Evolutionary conservation across 2,113 vertebrate species (phyloP), one percentile per base, ranked within the genome.

Genomic region (Lota lota): DNA sequence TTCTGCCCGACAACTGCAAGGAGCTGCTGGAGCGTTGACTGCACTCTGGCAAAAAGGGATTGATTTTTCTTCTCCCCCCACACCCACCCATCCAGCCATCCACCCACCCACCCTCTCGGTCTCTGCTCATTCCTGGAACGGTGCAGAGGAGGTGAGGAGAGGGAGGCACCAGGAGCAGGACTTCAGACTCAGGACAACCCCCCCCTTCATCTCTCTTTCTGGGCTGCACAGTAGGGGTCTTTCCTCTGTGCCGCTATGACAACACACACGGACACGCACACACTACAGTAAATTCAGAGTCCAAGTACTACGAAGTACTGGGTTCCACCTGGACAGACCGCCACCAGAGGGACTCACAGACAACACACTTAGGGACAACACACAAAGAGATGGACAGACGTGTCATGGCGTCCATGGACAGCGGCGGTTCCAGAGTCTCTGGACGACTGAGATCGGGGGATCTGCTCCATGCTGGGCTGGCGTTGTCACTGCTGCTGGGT

Each of bases 321-420:
- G n/a, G n/a, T n/a, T n/a, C n/a, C n/a, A n/a, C n/a, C n/a, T n/a
- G n/a, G n/a, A n/a, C n/a, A n/a, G n/a, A 22, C 21, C 59, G 16
- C 10, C 22, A 16, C 8, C 11, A 22, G 6, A 33, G 15, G 17
- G 22, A 16, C 10, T 28, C 12, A 63, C 33, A 64, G 17, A 20
- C 33, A 33, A 18, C 16, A 5, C 22, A 0, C 66, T 68, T 63
- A 47, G 53, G 59, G 47, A 54, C 22, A 73, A 21, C 70, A 74
- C 57, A 47, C 76, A 79, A 75, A 78, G 70, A 60, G 61, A 66
- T 14, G 56, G 64, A 66, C 62, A 69, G 77, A 73, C 24, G 79
- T 77, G 84, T 82, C 84, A 90, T 88, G 87, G 88, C 85, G 82
- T 79, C 84, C 73, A 67, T 75, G 82, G 84, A 86, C 79, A 76